A percentile compares a stretch with the other conserved stretches of the same genome.
Evolutionary conservation across 2,797 vertebrate genomes (phyloP).

Genomic region (Lacerta bilineata): DNA sequence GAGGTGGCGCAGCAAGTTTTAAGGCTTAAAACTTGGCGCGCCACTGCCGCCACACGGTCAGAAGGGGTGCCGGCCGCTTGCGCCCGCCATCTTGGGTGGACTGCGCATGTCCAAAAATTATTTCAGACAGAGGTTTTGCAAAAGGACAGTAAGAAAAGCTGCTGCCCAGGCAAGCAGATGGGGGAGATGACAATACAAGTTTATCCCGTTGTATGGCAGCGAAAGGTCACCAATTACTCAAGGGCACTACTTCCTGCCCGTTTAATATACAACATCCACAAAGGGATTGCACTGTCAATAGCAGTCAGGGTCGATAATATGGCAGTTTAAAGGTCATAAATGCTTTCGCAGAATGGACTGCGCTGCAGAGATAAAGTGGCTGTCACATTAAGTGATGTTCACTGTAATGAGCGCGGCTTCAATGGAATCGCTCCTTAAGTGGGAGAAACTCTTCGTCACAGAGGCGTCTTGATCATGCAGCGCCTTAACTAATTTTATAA

Average conservation of each 20-base stretch:
- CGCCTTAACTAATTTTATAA: slow-evolving; percentile 16
- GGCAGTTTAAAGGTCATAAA: slow-evolving; percentile 71
- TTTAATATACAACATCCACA: slow-evolving; percentile 56
- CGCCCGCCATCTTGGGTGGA: too few relatives aligned
- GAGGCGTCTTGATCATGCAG: slow-evolving; percentile 27
- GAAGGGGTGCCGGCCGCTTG: too few relatives aligned
- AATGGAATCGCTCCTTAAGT: slow-evolving; percentile 52
- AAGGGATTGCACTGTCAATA: slow-evolving; percentile 72
- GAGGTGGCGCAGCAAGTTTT: too few relatives aligned
- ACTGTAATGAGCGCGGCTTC: slow-evolving; percentile 64
- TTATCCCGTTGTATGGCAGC: slow-evolving; percentile 60
- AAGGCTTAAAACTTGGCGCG: too few relatives aligned
- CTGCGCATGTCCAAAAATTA: background rate
- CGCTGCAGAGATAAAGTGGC: background rate
- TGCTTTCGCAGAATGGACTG: slow-evolving; percentile 54
- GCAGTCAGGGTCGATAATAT: slow-evolving; percentile 71
- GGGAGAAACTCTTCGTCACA: slow-evolving; percentile 26
- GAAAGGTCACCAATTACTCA: slow-evolving; percentile 75
- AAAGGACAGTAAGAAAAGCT: slow-evolving; percentile 44
- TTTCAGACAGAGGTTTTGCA: slow-evolving; percentile 55
- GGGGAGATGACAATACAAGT: slow-evolving; percentile 53
- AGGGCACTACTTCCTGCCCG: slow-evolving; percentile 66
- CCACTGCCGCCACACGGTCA: too few relatives aligned
- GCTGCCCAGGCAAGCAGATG: background rate
- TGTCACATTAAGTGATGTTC: slow-evolving; percentile 56